phyloP scores from a whole-genome alignment of 2,888 invertebrate genomes.

The Hyles lineata region DNA sequence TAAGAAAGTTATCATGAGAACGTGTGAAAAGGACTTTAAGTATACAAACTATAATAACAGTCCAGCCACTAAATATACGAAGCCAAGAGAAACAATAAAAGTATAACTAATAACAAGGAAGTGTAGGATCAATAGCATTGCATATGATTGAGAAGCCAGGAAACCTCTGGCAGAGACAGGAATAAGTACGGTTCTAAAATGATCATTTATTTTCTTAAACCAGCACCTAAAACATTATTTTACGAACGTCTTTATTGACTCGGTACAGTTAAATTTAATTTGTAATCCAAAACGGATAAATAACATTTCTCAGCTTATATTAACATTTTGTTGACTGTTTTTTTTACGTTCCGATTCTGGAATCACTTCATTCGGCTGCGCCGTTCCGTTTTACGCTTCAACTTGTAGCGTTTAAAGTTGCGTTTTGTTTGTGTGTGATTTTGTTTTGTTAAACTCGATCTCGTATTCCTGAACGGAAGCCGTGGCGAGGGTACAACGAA shows the following conservation, averaged over 20 bases:
- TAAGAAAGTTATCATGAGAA: no score
- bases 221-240: conserved; percentile 18
- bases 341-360: conserved; percentile 38
- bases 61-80: no score
- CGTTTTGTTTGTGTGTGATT: conserved; percentile 39
- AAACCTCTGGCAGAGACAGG: neutral
- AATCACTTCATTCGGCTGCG: conserved; percentile 37
- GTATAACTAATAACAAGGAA: no score
- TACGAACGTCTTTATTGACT: conserved; percentile 27
- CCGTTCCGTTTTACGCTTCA: conserved; percentile 20
- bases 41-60: no score
- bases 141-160: neutral
- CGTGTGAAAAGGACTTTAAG: no score
- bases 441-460: conserved; percentile 57
- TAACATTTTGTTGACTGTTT: conserved; percentile 28
- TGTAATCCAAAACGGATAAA: conserved; percentile 28
- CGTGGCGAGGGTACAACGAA: conserved; percentile 49
- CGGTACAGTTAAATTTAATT: conserved; percentile 27
- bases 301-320: conserved; percentile 28
- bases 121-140: no score
- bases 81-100: no score
- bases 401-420: conserved; percentile 37
- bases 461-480: conserved; percentile 61
- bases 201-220: conserved; percentile 5
- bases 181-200: conserved; percentile 15